Conservation (phyloP, 2,888 invertebrate species). For the Drosophila borborema region DNA sequence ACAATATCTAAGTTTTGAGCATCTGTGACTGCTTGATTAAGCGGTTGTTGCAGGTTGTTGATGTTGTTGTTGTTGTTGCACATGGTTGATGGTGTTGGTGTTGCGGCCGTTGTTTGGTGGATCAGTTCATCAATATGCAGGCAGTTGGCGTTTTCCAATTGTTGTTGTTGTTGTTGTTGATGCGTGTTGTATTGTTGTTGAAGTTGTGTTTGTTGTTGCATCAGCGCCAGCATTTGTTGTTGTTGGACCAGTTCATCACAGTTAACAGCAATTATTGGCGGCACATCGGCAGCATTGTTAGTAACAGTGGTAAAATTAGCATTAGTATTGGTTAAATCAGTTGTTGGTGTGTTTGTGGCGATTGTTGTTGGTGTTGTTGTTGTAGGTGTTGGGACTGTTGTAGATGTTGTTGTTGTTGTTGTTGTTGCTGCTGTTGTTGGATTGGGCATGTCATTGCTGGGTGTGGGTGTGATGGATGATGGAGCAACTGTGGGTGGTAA, state of each 20-base stretch:
- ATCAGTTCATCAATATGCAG: slow-evolving; percentile 50
- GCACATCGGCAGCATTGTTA: slow-evolving; percentile 78
- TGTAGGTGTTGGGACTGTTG: slow-evolving; percentile 40
- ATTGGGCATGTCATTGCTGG: slow-evolving; percentile 51
- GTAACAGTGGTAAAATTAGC: slow-evolving; percentile 82
- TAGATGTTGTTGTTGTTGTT: slow-evolving; percentile 39
- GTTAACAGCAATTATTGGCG: slow-evolving; percentile 33
- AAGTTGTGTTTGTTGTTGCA: slow-evolving; percentile 82
- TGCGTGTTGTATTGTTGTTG: slow-evolving; percentile 80
- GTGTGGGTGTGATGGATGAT: slow-evolving; percentile 72
- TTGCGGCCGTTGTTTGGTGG: slow-evolving; percentile 23
- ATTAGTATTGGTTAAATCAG: slow-evolving; percentile 82
- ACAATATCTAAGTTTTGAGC: slow-evolving; percentile 86
- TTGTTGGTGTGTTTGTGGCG: slow-evolving; percentile 57
- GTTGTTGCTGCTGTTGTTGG: slow-evolving; percentile 48
- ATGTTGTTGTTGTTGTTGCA: slow-evolving; percentile 48
- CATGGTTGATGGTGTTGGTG: slow-evolving; percentile 24
- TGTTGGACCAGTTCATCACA: slow-evolving; percentile 51
- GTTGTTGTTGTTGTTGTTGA: slow-evolving; percentile 42
- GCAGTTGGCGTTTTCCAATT: slow-evolving; percentile 61
- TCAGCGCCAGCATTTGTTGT: slow-evolving; percentile 81
- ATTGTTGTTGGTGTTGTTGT: slow-evolving; percentile 42
- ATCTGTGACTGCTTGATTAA: slow-evolving; percentile 84
- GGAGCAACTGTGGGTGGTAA: slow-evolving; percentile 76
- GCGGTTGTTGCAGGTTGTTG: slow-evolving; percentile 60